Base-by-base conservation (phyloP, 2,113 vertebrate species). In the Lipotes vexillifer region DNA sequence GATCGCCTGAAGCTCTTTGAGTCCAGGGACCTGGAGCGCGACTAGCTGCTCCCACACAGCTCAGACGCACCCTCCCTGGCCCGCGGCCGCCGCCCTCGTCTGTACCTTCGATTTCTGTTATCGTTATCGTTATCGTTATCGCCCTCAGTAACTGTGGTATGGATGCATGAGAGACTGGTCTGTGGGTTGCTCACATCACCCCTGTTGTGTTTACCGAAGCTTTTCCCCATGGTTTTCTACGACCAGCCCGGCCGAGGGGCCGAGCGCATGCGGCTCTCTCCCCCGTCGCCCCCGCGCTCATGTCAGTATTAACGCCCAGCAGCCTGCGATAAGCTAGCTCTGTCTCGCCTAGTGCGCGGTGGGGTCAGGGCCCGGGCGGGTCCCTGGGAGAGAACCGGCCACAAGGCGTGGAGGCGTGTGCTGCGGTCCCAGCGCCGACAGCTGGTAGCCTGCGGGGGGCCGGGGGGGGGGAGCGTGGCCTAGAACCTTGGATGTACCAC, bases 1-100 rank as follows among this genome's bases (percentile, higher is more conserved):
- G 99, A 99, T 96, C 98, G 99, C 97, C 99, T 99, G 99, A 99
- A 99, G 99, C 99, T 99, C 97, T 99, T 99, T 98, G 99, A 99
- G 99, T 99, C 99, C 98, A 99, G 99, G 99, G 99, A 99, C 99
- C 99, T 99, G 98, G 99, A 99, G 99, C 99, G 99, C 98, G 99
- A 99, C 98, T 99, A 98, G 99, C 97, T 94, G 98, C 90, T 97
- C 98, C 92, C 12, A 17, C 25, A 11, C 49, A 55, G 49, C 33
- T 80, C 6, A 49, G 75, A 80, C 33, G 52, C 75, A n/a, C 46
- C 46, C 74, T 49, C 0, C 52, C 52, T 18, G 52, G 46, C 11
- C 49, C 20, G 21, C 20, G n/a, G 75, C 75, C 31, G 21, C 52
- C 33, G 97, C 98, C 97, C 94, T 97, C 93, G 97, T 97, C 97